Evolutionary conservation across 2,113 vertebrate species (phyloP), one percentile per base, ranked within the genome.

Genomic region (Tragulus kanchil): DNA sequence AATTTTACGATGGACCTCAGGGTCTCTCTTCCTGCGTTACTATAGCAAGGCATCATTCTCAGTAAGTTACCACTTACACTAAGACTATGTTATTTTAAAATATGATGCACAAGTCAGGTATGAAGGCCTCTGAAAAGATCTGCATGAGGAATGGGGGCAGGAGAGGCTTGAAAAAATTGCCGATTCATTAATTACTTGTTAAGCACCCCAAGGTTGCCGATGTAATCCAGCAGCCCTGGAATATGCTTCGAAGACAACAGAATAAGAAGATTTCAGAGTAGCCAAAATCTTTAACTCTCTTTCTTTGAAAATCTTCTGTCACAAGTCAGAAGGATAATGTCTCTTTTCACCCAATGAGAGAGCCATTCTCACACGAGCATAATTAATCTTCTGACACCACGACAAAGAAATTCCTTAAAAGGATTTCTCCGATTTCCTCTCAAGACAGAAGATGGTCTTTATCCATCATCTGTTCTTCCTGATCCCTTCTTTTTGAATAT

Each of bases 391-490:
- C 98, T 99, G 99, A 99, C 99, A 98, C 98, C 95, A 97, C 95
- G 98, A 99, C 99, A 99, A 99, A 99, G 99, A 98, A 98, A 98
- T 98, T 98, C 98, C 98, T 99, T 99, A 99, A 99, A 99, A 99
- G 98, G 98, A 98, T 98, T 98, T 99, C 98, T 98, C 99, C 59
- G 97, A 99, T 99, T 99, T 99, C 99, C 99, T 99, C 98, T 98
- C 97, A 88, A 98, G 98, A 98, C 98, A 99, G 98, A 99, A 98
- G 99, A 99, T 98, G 99, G 99, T 98, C 99, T 99, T 99, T 99
- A 99, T 99, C 99, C 99, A 99, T 99, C 99, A 99, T 99, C 98
- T 98, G 97, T 98, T 98, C 99, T 99, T 99, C 99, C 99, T 99
- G 99, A 99, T 99, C 99, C 98, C 98, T 98, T 99, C 99, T 98